Percentiles rank a stretch among this genome's conserved stretches.
Conservation (phyloP, 53 echinoderm and acorn worm species). For the Zoroaster sp. region DNA sequence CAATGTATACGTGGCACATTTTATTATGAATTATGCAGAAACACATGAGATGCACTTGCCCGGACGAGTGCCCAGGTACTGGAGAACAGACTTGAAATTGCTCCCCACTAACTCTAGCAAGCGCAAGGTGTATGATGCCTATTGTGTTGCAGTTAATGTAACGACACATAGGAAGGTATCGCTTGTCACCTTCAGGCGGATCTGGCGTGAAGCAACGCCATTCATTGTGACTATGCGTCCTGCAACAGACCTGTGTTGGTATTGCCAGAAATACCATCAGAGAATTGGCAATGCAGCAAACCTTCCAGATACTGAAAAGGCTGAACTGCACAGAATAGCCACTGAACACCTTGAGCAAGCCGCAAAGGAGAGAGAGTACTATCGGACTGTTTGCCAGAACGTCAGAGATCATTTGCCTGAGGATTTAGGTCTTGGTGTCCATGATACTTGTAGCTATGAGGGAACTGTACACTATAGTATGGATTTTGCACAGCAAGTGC, state of each 20-base stretch:
- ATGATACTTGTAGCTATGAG: background rate
- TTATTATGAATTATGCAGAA: background rate
- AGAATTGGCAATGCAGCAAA: conserved; percentile 11
- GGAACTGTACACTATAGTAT: background rate
- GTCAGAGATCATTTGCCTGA: background rate
- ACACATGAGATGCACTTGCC: background rate
- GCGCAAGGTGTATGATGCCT: background rate
- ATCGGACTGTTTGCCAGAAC: background rate
- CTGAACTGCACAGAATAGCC: background rate
- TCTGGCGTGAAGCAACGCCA: background rate
- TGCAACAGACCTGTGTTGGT: conserved; percentile 9
- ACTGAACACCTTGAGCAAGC: conserved; percentile 10
- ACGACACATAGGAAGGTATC: background rate
- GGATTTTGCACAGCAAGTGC: conserved; percentile 10
- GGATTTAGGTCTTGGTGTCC: background rate
- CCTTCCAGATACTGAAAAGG: background rate
- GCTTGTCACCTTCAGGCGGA: background rate
- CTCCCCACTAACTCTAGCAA: background rate
- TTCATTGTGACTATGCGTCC: conserved; percentile 1
- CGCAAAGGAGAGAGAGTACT: background rate
- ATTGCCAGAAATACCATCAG: background rate
- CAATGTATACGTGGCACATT: background rate
- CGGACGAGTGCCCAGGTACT: no score
- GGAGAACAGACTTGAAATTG: background rate
- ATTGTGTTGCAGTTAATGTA: background rate